Percentiles rank a stretch among this genome's conserved stretches.
These are phyloP conservation scores for Sinohyriopsis cumingii DNA, from an alignment of 2,888 invertebrate genomes.

Conservation along the genomic window DNA sequence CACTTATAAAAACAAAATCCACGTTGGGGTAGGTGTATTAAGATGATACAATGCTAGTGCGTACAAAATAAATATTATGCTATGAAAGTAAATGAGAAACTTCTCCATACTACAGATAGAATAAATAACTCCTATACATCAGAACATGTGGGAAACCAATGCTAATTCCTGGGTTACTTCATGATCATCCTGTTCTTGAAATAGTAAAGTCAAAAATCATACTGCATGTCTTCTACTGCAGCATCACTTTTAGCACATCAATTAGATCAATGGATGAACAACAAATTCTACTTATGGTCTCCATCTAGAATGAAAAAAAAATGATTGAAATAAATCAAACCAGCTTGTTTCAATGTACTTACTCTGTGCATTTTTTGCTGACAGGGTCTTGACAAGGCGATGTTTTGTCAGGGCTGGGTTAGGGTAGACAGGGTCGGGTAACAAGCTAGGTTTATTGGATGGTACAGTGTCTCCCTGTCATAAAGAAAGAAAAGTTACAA, in stretches of 20 bases:
- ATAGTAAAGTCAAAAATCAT: too few relatives aligned
- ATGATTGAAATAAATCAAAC: neutral
- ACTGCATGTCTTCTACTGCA: too few relatives aligned
- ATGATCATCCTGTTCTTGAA: neutral
- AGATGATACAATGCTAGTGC: too few relatives aligned
- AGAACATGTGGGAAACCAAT: neutral
- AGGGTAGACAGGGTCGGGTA: constrained; percentile 59
- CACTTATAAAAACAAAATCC: too few relatives aligned
- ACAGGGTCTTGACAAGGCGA: constrained; percentile 52
- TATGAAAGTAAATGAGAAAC: too few relatives aligned
- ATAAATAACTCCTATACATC: neutral
- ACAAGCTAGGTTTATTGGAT: constrained; percentile 48
- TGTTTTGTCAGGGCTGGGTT: constrained; percentile 56
- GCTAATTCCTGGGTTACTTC: neutral
- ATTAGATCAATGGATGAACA: neutral
- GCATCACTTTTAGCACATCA: too few relatives aligned
- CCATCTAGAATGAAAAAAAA: neutral
- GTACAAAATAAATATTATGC: too few relatives aligned
- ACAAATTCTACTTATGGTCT: neutral
- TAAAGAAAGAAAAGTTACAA: constrained; percentile 1
- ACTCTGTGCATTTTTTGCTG: constrained; percentile 54
- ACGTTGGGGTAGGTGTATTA: too few relatives aligned
- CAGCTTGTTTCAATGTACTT: constrained; percentile 30
- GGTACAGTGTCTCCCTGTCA: constrained; percentile 50
- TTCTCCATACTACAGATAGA: neutral